These are phyloP conservation scores for Drosophila mauritiana DNA, from an alignment of 1,140 invertebrate genomes.

Conservation along the genomic window DNA sequence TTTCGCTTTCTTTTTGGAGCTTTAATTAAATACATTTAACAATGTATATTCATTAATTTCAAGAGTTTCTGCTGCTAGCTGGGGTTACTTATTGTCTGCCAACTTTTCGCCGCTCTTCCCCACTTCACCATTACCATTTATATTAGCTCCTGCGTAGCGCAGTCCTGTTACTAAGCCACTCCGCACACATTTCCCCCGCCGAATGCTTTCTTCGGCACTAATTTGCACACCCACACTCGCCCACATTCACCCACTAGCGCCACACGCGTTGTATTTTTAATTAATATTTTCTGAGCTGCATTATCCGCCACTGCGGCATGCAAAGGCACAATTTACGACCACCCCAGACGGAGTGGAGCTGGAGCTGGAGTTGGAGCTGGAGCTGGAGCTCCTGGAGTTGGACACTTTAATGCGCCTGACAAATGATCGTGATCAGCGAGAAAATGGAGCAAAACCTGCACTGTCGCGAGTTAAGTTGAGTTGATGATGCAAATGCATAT, in stretches of 20 bases:
- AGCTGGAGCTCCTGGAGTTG: background rate
- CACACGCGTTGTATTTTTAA: slow-evolving; percentile 58
- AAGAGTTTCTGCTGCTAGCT: slow-evolving; percentile 58
- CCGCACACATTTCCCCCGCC: background rate
- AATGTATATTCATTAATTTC: slow-evolving; percentile 74
- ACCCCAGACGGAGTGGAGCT: background rate
- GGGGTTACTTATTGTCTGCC: slow-evolving; percentile 57
- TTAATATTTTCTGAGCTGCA: slow-evolving; percentile 63
- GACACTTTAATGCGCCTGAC: slow-evolving; percentile 1
- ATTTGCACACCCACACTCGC: slow-evolving; percentile 5
- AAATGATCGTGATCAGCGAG: slow-evolving; percentile 3
- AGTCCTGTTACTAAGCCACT: background rate
- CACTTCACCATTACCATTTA: slow-evolving; percentile 3
- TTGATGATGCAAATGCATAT: background rate
- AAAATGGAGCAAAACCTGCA: background rate
- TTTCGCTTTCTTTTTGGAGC: slow-evolving; percentile 16
- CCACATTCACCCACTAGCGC: background rate
- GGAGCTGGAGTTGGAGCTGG: background rate
- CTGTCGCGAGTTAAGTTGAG: background rate
- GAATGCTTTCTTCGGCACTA: slow-evolving; percentile 8
- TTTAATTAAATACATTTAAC: slow-evolving; percentile 72
- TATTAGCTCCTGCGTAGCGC: slow-evolving; percentile 6
- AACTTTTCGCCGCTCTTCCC: slow-evolving; percentile 1
- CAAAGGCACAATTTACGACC: slow-evolving; percentile 9
- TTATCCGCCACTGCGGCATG: slow-evolving; percentile 12